Percentiles rank a stretch among this genome's conserved stretches.
These are phyloP conservation scores for Trissonchulus latispiculum DNA, from an alignment of 2,888 invertebrate species.

Conservation along the genomic window DNA sequence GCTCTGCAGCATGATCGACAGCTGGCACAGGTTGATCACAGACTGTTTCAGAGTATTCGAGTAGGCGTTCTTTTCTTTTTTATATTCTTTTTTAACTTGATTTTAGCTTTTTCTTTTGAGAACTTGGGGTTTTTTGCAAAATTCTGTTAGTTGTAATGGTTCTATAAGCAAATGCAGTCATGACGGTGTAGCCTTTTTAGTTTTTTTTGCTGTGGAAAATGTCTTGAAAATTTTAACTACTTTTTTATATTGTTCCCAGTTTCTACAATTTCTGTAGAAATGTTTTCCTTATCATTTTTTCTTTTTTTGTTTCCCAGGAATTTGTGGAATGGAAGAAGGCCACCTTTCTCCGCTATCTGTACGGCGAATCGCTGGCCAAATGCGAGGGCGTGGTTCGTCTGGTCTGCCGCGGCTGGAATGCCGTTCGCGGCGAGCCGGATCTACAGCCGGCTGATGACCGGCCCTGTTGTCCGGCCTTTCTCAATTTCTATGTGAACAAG, in stretches of 20 bases:
- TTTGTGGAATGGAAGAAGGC: slow-evolving; percentile 14
- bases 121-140: no score
- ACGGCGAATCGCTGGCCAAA: slow-evolving; percentile 12
- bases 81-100: no score
- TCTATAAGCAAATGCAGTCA: no score
- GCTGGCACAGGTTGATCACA: not conserved
- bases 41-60: slow-evolving; percentile 6
- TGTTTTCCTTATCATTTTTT: no score
- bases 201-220: no score
- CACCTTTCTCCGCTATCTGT: slow-evolving; percentile 11
- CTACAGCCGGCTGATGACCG: not conserved
- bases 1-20: not conserved
- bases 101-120: no score
- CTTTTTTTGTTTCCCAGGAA: slow-evolving; percentile 13
- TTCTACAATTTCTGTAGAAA: no score
- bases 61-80: no score
- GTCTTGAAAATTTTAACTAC: no score
- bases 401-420: slow-evolving; percentile 16
- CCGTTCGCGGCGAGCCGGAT: slow-evolving; percentile 6
- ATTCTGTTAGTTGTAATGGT: no score
- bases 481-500: slow-evolving; percentile 17
- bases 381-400: slow-evolving; percentile 13
- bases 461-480: slow-evolving; percentile 16
- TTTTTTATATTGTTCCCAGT: no score
- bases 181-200: no score